Base-by-base conservation (phyloP, 2,113 vertebrate species). In the Anarrhichthys ocellatus region DNA sequence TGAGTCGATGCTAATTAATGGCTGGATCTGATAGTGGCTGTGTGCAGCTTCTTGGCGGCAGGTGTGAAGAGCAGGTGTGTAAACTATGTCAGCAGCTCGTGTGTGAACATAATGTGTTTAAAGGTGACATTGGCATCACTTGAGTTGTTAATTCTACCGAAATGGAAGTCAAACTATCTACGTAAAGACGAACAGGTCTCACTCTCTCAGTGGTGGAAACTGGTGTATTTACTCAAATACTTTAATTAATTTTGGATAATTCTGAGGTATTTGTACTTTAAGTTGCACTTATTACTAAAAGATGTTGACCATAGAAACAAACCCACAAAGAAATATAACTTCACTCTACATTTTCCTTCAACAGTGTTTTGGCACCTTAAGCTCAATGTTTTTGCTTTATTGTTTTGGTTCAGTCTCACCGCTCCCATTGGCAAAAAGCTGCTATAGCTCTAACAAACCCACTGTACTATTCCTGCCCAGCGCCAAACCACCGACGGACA, bases 51-150 rank as follows among this genome's bases (percentile, higher is more conserved):
- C 34, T 63, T 9, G n/a, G 75, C 54, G 75, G 65, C 69, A 74
- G 84, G 42, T 2, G 24, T 67, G 65, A 84, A 38, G 75, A 71
- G 58, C 59, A 80, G 72, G 63, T 82, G 74, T 3, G n/a, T 73
- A 65, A 73, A 77, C 62, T 73, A 38, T 73, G 76, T 81, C 61
- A 73, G 62, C 56, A 29, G 40, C 42, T 82, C 83, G 67, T 1
- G 20, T 38, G 56, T 72, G 73, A 61, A 71, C 38, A 73, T 69
- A 66, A 80, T 73, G 70, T 69, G 44, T 65, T 82, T 86, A 78
- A 67, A 6, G n/a, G 74, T 74, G 70, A 78, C 76, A 79, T 6
- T 67, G 56, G 13, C 65, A 54, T 83, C 61, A 34, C 40, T 76
- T 73, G 50, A 59, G 67, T 42, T 73, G 58, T 74, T 87, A 59